A percentile compares a stretch with the other conserved stretches of the same genome.
phyloP scores from a whole-genome alignment of 2,113 vertebrate genomes.

The Dissostichus mawsoni region DNA sequence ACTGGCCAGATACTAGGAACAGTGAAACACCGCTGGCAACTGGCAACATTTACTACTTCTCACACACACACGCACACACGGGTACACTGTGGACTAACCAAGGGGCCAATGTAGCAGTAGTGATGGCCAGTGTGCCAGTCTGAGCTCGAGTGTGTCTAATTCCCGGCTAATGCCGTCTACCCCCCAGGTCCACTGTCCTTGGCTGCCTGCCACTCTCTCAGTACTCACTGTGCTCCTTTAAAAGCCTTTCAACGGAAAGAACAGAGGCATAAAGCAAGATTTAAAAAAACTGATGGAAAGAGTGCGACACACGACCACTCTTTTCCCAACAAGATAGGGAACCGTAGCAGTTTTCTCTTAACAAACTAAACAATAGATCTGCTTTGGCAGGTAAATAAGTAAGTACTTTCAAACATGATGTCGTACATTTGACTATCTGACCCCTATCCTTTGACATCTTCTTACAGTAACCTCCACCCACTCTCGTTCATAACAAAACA shows the following conservation, averaged over 20 bases:
- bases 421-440: constrained; percentile 49
- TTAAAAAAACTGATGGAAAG: constrained; percentile 48
- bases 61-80: constrained; percentile 10
- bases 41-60: constrained; percentile 41
- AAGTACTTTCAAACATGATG: constrained; percentile 16
- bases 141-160: constrained; percentile 77
- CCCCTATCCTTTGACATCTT: constrained; percentile 42
- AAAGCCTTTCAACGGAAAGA: constrained; percentile 77
- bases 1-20: constrained; percentile 40
- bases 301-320: constrained; percentile 19
- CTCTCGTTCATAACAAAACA: neutral
- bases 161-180: constrained; percentile 73
- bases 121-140: constrained; percentile 78
- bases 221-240: constrained; percentile 72
- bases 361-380: too few species aligned
- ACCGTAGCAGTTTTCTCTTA: neutral
- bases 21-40: constrained; percentile 47
- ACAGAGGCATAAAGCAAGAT: constrained; percentile 28
- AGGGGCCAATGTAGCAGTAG: constrained; percentile 53
- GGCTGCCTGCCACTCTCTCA: constrained; percentile 81
- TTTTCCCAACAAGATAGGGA: constrained; percentile 23
- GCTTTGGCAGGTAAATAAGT: too few species aligned
- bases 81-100: constrained; percentile 35
- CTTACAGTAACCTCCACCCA: neutral
- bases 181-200: constrained; percentile 78